Percentiles rank a stretch among this genome's conserved stretches.
These are phyloP conservation scores for Tetramorium bicarinatum DNA, from an alignment of 2,888 invertebrate species.

Conservation along the genomic window DNA sequence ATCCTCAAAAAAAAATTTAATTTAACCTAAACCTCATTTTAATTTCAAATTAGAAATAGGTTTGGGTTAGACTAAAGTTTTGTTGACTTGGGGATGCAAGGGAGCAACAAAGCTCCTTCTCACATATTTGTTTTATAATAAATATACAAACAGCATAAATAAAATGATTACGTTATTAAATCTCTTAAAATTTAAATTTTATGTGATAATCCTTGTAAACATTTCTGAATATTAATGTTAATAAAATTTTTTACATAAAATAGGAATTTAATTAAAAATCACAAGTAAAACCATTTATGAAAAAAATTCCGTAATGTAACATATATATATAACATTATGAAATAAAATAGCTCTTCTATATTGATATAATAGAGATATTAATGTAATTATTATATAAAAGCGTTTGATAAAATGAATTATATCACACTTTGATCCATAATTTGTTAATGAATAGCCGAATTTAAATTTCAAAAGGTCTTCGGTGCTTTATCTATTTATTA, in stretches of 20 bases:
- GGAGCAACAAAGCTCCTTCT: too few species aligned
- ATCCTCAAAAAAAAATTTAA: too few species aligned
- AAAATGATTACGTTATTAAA: not conserved
- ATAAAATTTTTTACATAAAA: not conserved
- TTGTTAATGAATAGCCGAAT: conserved; percentile 3
- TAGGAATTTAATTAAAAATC: not conserved
- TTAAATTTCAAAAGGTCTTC: not conserved
- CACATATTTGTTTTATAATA: not conserved
- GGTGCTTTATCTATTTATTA: not conserved
- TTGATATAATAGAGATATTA: not conserved
- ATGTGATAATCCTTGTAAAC: not conserved
- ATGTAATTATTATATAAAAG: not conserved
- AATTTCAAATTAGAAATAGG: too few species aligned
- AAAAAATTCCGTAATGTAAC: not conserved
- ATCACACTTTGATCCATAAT: conserved; percentile 12
- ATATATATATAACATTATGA: not conserved
- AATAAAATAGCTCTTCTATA: not conserved
- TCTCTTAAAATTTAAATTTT: not conserved
- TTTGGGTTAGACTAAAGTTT: too few species aligned
- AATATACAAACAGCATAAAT: not conserved
- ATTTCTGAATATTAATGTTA: not conserved
- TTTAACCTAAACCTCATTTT: too few species aligned
- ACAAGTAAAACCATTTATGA: not conserved
- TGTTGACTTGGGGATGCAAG: too few species aligned
- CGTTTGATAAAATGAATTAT: conserved; percentile 7